These are phyloP conservation scores for Bolinopsis microptera DNA, from an alignment of 37 sponge, comb jelly and placozoan genomes.

Conservation along the genomic window DNA sequence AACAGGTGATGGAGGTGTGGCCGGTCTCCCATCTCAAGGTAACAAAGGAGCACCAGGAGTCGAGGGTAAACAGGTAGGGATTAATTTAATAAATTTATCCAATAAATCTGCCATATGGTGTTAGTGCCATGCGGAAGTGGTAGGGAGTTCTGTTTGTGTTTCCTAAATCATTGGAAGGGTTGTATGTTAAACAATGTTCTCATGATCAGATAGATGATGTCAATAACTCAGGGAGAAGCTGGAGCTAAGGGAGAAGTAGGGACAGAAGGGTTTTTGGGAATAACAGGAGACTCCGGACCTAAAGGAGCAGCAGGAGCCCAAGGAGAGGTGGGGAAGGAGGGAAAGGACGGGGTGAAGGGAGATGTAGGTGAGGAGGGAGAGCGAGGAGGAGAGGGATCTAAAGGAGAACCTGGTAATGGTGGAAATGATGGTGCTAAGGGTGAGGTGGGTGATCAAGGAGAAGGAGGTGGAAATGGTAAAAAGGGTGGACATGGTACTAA, in stretches of 20 bases:
- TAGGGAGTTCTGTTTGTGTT: too few species aligned
- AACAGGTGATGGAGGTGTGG: constrained; percentile 3
- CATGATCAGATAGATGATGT: too few species aligned
- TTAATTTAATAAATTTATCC: too few species aligned
- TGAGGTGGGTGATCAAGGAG: constrained; percentile 26
- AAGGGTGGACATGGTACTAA: constrained; percentile 32
- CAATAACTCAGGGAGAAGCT: constrained; percentile 10
- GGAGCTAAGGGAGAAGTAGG: constrained; percentile 58
- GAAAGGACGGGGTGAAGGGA: neutral
- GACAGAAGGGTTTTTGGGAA: constrained; percentile 56
- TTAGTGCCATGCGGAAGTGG: too few species aligned
- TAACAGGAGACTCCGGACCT: constrained; percentile 6
- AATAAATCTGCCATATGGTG: too few species aligned
- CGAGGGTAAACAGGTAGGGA: neutral
- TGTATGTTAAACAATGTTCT: too few species aligned
- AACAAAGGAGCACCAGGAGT: constrained; percentile 45
- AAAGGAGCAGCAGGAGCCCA: constrained; percentile 28
- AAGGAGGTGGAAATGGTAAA: neutral
- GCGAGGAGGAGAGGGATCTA: neutral
- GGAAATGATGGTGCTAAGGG: constrained; percentile 47
- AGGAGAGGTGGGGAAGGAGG: constrained; percentile 61
- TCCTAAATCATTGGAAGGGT: too few species aligned
- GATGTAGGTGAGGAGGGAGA: neutral
- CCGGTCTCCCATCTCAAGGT: neutral
- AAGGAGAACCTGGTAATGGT: constrained; percentile 24